Base-by-base conservation (phyloP, 2,888 invertebrate species). In the Mythimna pallens region DNA sequence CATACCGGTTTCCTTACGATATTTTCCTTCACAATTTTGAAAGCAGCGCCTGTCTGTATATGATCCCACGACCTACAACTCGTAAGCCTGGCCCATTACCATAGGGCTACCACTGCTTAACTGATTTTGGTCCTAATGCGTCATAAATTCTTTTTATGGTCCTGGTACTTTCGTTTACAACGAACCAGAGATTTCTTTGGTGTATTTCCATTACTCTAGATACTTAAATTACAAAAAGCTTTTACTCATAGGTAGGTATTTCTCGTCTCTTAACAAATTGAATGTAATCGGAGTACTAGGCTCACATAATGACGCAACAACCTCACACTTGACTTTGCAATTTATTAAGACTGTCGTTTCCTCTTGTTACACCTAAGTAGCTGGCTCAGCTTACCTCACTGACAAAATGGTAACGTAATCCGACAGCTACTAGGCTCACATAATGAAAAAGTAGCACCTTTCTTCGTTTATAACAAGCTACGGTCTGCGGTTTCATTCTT, bases 221-320 rank as follows among this genome's bases (percentile, higher is more conserved):
- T 47, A 47, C 9, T 43, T n/a, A 59, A 43, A 25, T 71, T 3
- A n/a, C 34, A 71, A 20, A 17, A 7, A 20, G 17, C 47, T 66
- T 43, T 72, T 64, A 30, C 30, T 17, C 10, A 36, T n/a, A 63
- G 20, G 7, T n/a, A 34, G 7, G 3, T 7, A 58, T 43, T 66
- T 40, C 34, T 76, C 14, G 30, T 54, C 10, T 66, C 20, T 12
- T 20, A 47, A 59, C 59, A 65, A 77, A 54, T 25, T 54, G 25
- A 34, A 30, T 36, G 70, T 64, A 59, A 70, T 47, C 20, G 54
- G 71, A 64, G 63, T 78, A 76, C 65, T 34, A 78, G 52, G 78
- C 65, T 50, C 34, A n/a, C 78, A 76, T 76, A 65, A 71, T 10
- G n/a, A 34, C n/a, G 10, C 55, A 65, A 78, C 64, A 72, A 43